A percentile compares a stretch with the other conserved stretches of the same genome.
Evolutionary conservation across 2,888 invertebrate genomes (phyloP).

Genomic region (Bellardia bayeri): DNA sequence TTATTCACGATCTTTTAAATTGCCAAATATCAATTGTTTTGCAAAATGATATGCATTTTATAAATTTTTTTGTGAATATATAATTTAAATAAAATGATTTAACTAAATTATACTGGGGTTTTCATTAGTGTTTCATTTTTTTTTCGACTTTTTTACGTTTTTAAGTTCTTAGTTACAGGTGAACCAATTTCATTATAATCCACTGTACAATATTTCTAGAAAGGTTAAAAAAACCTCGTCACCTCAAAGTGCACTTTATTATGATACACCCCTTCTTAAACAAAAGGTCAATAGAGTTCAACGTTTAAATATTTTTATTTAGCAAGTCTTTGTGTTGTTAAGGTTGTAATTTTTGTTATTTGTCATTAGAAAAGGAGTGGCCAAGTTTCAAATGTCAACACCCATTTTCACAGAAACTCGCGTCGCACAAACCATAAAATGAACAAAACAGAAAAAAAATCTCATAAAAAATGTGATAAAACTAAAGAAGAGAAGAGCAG

Average conservation of each 20-base stretch:
- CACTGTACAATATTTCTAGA: too few relatives aligned
- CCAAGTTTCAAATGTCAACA: slow-evolving; percentile 70
- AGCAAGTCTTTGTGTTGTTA: slow-evolving; percentile 11
- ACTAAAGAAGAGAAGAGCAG: slow-evolving; percentile 47
- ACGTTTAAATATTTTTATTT: not conserved
- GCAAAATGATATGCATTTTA: too few relatives aligned
- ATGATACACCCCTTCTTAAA: not conserved
- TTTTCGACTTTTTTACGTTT: too few relatives aligned
- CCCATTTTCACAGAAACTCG: slow-evolving; percentile 66
- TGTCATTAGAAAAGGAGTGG: slow-evolving; percentile 70
- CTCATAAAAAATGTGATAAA: slow-evolving; percentile 18
- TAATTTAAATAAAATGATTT: too few relatives aligned
- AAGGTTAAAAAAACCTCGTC: not conserved
- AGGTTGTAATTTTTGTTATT: slow-evolving; percentile 31
- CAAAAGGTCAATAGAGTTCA: slow-evolving; percentile 29
- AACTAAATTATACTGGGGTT: too few relatives aligned
- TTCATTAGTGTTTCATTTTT: too few relatives aligned
- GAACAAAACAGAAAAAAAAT: slow-evolving; percentile 16
- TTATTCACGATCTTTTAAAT: too few relatives aligned
- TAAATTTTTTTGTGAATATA: too few relatives aligned
- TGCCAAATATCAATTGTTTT: too few relatives aligned
- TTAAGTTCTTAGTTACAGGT: too few relatives aligned
- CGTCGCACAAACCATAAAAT: slow-evolving; percentile 50
- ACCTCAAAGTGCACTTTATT: not conserved
- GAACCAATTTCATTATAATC: too few relatives aligned